phyloP scores from a whole-genome alignment of 2,113 vertebrate genomes.

The Gallinago undulata region DNA sequence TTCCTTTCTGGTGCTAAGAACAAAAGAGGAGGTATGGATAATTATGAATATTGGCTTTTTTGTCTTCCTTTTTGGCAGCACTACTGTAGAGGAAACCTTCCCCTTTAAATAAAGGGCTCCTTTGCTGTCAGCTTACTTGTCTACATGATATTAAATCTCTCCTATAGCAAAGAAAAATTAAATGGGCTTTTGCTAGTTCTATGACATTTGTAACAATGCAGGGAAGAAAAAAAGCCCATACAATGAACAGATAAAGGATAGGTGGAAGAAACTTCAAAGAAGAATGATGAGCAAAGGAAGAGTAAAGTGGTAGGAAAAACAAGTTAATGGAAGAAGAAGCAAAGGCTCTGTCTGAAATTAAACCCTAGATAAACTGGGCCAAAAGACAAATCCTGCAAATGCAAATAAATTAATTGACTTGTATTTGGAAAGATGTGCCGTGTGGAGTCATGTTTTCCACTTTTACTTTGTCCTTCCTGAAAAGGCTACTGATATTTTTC shows the following conservation, averaged over 20 bases:
- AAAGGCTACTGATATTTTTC: not conserved
- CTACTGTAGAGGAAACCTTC: not conserved
- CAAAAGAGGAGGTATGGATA: not conserved
- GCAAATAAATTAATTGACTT: not conserved
- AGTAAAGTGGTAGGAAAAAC: not conserved
- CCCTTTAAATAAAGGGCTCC: not conserved
- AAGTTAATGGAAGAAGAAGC: not conserved
- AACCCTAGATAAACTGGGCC: not conserved
- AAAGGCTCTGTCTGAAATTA: not conserved
- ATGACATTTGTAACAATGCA: not conserved
- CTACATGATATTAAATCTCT: not conserved
- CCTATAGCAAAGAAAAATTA: not conserved
- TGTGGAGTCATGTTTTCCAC: not conserved
- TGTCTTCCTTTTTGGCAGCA: not conserved
- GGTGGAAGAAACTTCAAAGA: not conserved
- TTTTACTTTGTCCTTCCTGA: not conserved
- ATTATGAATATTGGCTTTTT: not conserved
- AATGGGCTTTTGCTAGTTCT: not conserved
- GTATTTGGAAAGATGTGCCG: not conserved
- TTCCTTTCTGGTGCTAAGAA: not conserved
- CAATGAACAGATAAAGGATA: not conserved
- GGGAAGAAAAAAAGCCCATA: not conserved
- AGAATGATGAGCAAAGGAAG: not conserved
- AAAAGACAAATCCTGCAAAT: not conserved
- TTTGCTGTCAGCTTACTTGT: not conserved